Conservation (phyloP, 2,888 invertebrate genomes). For the Caradrina clavipalpis region DNA sequence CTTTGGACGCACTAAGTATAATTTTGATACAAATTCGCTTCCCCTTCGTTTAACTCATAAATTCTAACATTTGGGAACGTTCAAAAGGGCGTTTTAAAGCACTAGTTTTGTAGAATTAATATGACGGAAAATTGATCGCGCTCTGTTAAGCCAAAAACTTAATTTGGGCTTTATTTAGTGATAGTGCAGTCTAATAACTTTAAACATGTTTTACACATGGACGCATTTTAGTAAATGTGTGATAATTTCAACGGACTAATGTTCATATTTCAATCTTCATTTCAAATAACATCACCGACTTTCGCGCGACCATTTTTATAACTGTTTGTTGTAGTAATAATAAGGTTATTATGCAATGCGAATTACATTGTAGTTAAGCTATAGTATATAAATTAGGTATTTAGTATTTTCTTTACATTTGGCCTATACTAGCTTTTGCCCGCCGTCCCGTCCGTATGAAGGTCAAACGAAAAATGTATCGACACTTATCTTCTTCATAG, state of each 20-base stretch:
- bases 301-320: too few relatives aligned
- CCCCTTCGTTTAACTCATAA: neutral
- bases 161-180: slow-evolving; percentile 1
- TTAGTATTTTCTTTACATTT: too few relatives aligned
- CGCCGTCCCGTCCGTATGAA: too few relatives aligned
- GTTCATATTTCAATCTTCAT: neutral
- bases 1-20: neutral
- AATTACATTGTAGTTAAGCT: too few relatives aligned
- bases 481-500: too few relatives aligned
- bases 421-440: too few relatives aligned
- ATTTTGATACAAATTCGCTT: neutral
- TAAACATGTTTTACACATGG: neutral
- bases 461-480: too few relatives aligned
- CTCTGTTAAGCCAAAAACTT: neutral
- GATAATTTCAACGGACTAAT: neutral
- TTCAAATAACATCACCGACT: neutral
- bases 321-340: too few relatives aligned
- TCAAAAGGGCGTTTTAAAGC: neutral
- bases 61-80: neutral
- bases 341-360: too few relatives aligned
- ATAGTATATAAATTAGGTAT: too few relatives aligned
- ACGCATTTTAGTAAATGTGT: neutral
- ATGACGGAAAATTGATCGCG: slow-evolving; percentile 17
- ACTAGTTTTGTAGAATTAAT: neutral
- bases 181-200: slow-evolving; percentile 4